phyloP scores from a whole-genome alignment of 2,113 vertebrate species.

The Ardeotis arabs region DNA sequence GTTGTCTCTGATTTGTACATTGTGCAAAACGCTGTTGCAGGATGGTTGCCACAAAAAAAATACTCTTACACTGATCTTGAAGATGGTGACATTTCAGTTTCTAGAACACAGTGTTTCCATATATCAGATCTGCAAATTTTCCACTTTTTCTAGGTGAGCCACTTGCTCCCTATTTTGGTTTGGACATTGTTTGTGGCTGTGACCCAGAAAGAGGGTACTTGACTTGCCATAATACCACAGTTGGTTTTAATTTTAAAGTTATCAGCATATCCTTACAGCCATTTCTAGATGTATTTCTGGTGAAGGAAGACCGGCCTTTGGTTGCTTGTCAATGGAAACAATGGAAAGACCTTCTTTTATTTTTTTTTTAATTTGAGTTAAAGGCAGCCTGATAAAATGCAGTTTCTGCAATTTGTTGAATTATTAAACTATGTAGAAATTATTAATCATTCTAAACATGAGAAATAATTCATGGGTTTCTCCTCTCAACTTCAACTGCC shows the following conservation, averaged over 20 bases:
- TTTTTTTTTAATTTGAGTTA: neutral
- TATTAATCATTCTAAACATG: conserved; percentile 57
- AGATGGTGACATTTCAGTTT: neutral
- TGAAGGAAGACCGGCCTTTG: conserved; percentile 36
- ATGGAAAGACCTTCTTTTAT: neutral
- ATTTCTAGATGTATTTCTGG: conserved; percentile 34
- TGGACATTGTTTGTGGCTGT: neutral
- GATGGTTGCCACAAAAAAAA: neutral
- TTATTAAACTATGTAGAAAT: conserved; percentile 70
- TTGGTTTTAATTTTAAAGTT: conserved; percentile 26
- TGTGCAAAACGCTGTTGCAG: neutral
- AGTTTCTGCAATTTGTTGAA: conserved; percentile 63
- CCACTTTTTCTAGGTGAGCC: neutral
- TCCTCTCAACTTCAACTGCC: conserved; percentile 23
- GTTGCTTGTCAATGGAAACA: neutral
- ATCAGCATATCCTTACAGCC: neutral
- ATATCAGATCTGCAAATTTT: neutral
- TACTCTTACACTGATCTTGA: neutral
- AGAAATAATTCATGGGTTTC: neutral
- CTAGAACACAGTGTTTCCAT: neutral
- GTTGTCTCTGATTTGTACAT: rapidly evolving
- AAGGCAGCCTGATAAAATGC: conserved; percentile 31
- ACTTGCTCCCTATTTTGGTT: neutral
- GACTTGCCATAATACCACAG: neutral
- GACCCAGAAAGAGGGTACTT: neutral